Base-by-base conservation (phyloP, 2,113 vertebrate genomes). In the Emydura subglobosa region DNA sequence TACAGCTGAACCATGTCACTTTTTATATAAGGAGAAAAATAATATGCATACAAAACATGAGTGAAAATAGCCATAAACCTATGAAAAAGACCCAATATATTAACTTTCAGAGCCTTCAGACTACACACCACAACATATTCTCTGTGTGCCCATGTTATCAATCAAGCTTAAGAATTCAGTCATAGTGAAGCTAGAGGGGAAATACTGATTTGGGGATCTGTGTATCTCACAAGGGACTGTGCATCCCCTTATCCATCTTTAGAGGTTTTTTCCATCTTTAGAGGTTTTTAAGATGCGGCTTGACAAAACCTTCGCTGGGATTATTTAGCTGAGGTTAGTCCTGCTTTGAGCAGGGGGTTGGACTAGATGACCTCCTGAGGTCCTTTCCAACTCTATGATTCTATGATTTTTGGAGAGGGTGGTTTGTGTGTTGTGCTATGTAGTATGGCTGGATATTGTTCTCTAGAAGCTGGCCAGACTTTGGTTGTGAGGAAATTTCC, bases 161-260 rank as follows among this genome's bases (percentile, higher is more conserved):
- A 13, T 81, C 53, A 39, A 81, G 44, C 6, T 29, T 82, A 2
- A 1, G 3, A 76, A 6, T 79, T 89, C 39, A 65, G 5, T 89
- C 21, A 25, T 12, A n/a, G 11, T 61, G 14, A 19, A 86, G 11
- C 1, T 4, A 39, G 65, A 83, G 76, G 34, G 50, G 50, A 82
- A 76, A 47, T 3, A 0, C 50, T 0, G 49, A 1, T 72, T 85
- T 88, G 6, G 22, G 82, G 8, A 27, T 87, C 17, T 4, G 49
- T 88, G 0, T 27, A 1, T 76, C 61, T n/a, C 61, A 9, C 34
- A 68, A 34, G 61, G 34, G 31, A n/a, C 31, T 68, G 34, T 68
- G 61, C 61, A 68, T 34, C 14, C 61, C 61, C 31, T 44, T 76
- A 47, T 39, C 39, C 39, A 39, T 39, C 39, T 39, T 39, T 39